These are phyloP conservation scores for Taenioides sp. DNA, from an alignment of 2,797 vertebrate genomes.

Conservation along the genomic window DNA sequence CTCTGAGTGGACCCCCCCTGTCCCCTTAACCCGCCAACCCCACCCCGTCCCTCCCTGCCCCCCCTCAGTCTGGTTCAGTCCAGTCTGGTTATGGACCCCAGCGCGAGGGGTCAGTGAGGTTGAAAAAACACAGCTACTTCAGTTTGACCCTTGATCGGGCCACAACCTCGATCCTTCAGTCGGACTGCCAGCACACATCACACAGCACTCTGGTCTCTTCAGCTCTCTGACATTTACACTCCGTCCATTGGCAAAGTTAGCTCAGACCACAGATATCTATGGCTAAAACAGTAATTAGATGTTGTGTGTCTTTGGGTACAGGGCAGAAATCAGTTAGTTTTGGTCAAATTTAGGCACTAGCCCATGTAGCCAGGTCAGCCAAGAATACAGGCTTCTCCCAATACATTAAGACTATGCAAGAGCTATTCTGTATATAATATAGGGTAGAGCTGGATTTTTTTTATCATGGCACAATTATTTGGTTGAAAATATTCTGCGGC, in stretches of 20 bases:
- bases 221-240: conserved; percentile 36
- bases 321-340: neutral
- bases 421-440: neutral
- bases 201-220: conserved; percentile 28
- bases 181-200: conserved; percentile 65
- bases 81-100: conserved; percentile 35
- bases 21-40: no score
- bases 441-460: no score
- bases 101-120: conserved; percentile 72
- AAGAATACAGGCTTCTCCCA: neutral
- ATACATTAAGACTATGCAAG: neutral
- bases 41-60: conserved; percentile 14
- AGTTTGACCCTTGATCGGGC: conserved; percentile 64
- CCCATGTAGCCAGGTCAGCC: neutral
- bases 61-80: conserved; percentile 37
- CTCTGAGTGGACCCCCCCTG: conserved; percentile 19
- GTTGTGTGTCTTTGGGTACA: neutral
- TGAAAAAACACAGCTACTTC: conserved; percentile 74
- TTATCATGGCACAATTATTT: no score
- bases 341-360: neutral
- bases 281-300: neutral
- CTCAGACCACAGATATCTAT: neutral
- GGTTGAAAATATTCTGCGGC: no score
- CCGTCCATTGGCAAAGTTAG: neutral
- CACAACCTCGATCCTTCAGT: conserved; percentile 64